Base-by-base conservation (phyloP, 1,140 invertebrate genomes). In the Sitobion miscanthi region DNA sequence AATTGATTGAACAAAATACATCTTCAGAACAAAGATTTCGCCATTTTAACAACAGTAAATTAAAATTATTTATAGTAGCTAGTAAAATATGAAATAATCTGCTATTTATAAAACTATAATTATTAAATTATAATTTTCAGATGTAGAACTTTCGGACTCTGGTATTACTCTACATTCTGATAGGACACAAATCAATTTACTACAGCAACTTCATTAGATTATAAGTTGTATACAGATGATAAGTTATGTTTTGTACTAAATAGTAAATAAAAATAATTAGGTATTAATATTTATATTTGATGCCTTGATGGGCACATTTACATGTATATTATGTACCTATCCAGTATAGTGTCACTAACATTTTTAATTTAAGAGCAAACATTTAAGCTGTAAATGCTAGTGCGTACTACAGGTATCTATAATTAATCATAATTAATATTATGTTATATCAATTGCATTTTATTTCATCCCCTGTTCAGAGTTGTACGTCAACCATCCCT, bases 121-220 rank as follows among this genome's bases (percentile, higher is more conserved):
- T 9, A 49, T 82, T 52, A 30, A 8, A 23, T 77, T 77, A 91
- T 47, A 38, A 77, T 92, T 92, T 42, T 92, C 91, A 93, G 91
- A 93, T 57, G 38, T 93, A 25, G 91, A 93, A 93, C 49, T 93
- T 52, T 93, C 91, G 7, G 91, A 93, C 49, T 93, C 91, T 42
- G 91, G 91, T 42, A 93, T 93, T 25, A 93, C 91, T 57, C 45
- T 93, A 17, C 91, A 93, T 93, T 93, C 91, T 6, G 91, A 93
- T 38, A 93, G 77, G 4, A 93, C 91, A 25, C 77, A 93, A 38
- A 57, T 93, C 5, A 54, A 93, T 57, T 93, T 93, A 57, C 30
- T 93, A 86, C 47, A 92, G 14, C 47, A 93, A 57, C 49, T 93
- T 38, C 77, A 35, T 83, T 93, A 93, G n/a, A 42, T 91, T 83